Evolutionary conservation across 2,797 vertebrate genomes (phyloP), one percentile per base, ranked within the genome.

Genomic region (Fistularia commersonii): DNA sequence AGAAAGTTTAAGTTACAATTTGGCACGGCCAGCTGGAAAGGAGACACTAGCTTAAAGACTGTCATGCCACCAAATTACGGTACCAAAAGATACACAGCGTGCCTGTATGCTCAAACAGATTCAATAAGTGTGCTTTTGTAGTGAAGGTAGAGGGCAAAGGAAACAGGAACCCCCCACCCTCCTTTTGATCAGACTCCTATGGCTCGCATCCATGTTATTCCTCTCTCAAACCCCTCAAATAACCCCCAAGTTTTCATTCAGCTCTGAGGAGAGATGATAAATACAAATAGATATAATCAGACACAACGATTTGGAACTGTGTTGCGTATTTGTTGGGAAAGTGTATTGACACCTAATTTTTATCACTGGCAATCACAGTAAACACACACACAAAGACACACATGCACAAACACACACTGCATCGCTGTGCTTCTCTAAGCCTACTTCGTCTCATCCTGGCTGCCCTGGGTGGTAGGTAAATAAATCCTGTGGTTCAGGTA

Each of bases 401-500:
- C 9, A 15, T 12, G 58, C 37, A 41, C 37, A 55, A 45, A 54
- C 49, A 58, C 49, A 36, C 44, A 11, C 42, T 61, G 52, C 36
- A 66, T 44, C 59, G 23, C 61, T 58, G 64, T 53, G 44, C 64
- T 53, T 61, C 49, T 57, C 38, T 39, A 32, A 57, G 51, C 57
- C 66, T 61, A 77, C 67, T 64, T 55, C 61, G 54, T 69, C 72
- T 70, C 64, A 47, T 73, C 66, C 68, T 65, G 60, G 69, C 56
- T 47, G 64, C 55, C 70, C 62, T 66, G 71, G 6, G 1, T 49
- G 61, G 66, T 35, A 69, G 76, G 84, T 85, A 87, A 87, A 87
- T 77, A 87, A 79, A 82, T 79, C 69, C 76, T 75, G 84, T 57
- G 76, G 79, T 77, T 50, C 48, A 66, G 48, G 64, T 61, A 68